Percentiles rank a stretch among this genome's conserved stretches.
These are phyloP conservation scores for Gorsachius goisagi DNA, from an alignment of 2,113 vertebrate genomes.

Conservation along the genomic window DNA sequence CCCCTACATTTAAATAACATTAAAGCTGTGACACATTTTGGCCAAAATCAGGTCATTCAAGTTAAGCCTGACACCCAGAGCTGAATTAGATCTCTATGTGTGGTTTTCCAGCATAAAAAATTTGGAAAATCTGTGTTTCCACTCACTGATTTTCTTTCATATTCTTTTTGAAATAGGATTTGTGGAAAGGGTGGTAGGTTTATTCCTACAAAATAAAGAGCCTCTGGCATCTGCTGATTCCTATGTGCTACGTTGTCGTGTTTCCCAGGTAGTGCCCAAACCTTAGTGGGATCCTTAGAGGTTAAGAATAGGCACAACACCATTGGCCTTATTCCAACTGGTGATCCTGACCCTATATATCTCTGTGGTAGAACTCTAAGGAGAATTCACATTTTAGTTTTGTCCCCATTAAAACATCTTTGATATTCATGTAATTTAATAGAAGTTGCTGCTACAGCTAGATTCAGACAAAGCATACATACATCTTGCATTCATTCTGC, in stretches of 20 bases:
- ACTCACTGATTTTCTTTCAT: background rate
- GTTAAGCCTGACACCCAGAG: background rate
- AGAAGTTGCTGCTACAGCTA: background rate
- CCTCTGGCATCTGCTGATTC: background rate
- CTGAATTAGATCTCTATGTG: background rate
- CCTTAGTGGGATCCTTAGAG: background rate
- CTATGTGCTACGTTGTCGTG: background rate
- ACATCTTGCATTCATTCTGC: background rate
- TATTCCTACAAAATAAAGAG: background rate
- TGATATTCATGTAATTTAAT: background rate
- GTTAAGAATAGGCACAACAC: rapidly evolving
- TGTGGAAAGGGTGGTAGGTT: background rate
- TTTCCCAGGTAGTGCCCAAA: background rate
- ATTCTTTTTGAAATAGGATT: background rate
- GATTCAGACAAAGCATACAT: background rate
- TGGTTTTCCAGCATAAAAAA: background rate
- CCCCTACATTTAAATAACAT: background rate
- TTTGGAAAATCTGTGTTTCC: background rate
- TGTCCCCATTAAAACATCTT: background rate
- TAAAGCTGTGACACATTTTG: background rate
- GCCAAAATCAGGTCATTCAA: constrained; percentile 35
- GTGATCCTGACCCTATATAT: background rate
- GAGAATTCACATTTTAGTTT: background rate
- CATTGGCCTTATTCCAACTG: background rate
- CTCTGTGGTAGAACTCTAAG: background rate